These are phyloP conservation scores for Siniperca chuatsi DNA, from an alignment of 2,113 vertebrate species.

Conservation along the genomic window DNA sequence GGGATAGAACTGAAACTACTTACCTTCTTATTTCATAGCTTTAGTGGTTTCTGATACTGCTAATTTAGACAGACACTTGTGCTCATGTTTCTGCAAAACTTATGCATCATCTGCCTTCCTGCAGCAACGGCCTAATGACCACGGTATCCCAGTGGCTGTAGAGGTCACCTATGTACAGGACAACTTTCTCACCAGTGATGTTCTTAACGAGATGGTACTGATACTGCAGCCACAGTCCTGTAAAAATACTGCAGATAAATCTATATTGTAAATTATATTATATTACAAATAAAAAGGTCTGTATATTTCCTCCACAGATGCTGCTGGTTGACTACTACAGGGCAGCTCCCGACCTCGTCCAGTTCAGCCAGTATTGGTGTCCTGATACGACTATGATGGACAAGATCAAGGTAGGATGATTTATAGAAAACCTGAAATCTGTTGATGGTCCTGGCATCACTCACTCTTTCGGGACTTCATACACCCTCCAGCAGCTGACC, in stretches of 20 bases:
- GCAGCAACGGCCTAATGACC: constrained; percentile 95
- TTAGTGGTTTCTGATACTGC: neutral
- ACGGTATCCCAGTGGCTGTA: constrained; percentile 96
- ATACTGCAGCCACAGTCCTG: neutral
- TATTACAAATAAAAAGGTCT: neutral
- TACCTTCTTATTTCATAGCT: neutral
- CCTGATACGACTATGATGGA: constrained; percentile 93
- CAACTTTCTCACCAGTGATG: constrained; percentile 93
- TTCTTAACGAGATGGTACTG: constrained; percentile 96
- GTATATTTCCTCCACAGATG: constrained; percentile 79
- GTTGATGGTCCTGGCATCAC: too few relatives aligned
- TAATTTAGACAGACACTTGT: neutral
- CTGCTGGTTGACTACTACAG: constrained; percentile 95
- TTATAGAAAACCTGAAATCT: neutral
- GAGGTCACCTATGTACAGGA: constrained; percentile 96
- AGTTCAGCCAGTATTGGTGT: constrained; percentile 92
- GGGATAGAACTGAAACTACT: neutral
- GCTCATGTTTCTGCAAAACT: neutral
- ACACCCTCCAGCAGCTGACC: neutral
- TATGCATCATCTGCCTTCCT: neutral
- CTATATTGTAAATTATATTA: neutral
- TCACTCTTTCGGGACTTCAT: neutral
- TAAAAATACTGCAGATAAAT: neutral
- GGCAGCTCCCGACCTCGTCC: constrained; percentile 91
- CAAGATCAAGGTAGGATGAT: constrained; percentile 90